Evolutionary conservation across 2,888 invertebrate genomes (phyloP), one percentile per base, ranked within the genome.

Genomic region (Tiphia femorata): DNA sequence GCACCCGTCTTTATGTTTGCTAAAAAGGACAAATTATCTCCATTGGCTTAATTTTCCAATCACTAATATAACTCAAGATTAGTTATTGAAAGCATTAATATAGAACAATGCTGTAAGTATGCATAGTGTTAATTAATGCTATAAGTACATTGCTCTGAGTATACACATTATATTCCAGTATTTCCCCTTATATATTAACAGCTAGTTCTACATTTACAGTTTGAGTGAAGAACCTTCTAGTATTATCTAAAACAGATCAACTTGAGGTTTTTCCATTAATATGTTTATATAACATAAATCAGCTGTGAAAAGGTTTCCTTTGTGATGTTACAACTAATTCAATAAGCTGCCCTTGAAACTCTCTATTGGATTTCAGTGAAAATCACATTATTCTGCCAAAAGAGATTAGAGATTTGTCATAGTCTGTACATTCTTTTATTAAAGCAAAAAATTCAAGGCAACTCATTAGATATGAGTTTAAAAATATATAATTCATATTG

Each of bases 271-370:
- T n/a, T n/a, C n/a, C n/a, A n/a, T n/a, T n/a, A n/a, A n/a, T n/a
- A n/a, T n/a, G n/a, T n/a, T n/a, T n/a, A n/a, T n/a, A n/a, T n/a
- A n/a, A n/a, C n/a, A n/a, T n/a, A n/a, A n/a, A n/a, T n/a, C n/a
- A n/a, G 62, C 62, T 68, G 69, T 72, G 65, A 52, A 66, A 69
- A 72, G 80, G 78, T 70, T 80, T 81, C 78, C 59, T 65, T 66
- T 67, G 73, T 58, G 71, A 72, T 66, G 67, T 66, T 66, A 57
- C 56, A 58, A 64, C 67, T 78, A 76, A 77, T 76, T 72, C 67
- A 71, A 75, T 76, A 75, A 75, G 62, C 59, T 69, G 70, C 60
- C 78, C 72, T 76, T 75, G 70, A 62, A 62, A 61, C 54, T 58
- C n/a, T 61, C 70, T 72, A 77, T 78, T 73, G 71, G 70, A 74